These are phyloP conservation scores for Beris morrisii DNA, from an alignment of 2,888 invertebrate species.

Conservation along the genomic window DNA sequence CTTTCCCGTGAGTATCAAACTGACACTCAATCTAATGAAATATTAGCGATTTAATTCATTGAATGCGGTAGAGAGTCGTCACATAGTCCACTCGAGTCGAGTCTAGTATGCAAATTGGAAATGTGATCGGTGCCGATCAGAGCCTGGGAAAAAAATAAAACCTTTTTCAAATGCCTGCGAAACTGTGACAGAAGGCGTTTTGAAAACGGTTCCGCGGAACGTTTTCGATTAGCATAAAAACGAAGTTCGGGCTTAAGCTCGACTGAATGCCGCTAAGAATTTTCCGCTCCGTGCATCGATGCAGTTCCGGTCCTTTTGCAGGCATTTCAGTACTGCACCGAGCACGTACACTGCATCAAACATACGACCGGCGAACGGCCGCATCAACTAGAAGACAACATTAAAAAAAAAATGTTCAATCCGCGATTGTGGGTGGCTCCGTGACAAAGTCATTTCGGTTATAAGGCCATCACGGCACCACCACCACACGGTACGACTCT, in stretches of 20 bases:
- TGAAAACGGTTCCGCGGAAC: constrained; percentile 16
- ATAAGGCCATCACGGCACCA: constrained; percentile 3
- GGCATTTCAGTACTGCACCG: too few relatives aligned
- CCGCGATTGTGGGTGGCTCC: constrained; percentile 36
- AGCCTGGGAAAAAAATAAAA: constrained; percentile 8
- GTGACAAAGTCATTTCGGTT: constrained; percentile 38
- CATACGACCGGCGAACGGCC: too few relatives aligned
- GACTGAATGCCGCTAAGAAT: too few relatives aligned
- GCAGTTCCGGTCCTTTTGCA: constrained; percentile 30
- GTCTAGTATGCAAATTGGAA: constrained; percentile 2
- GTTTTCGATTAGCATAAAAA: constrained; percentile 27
- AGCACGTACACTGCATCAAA: too few relatives aligned
- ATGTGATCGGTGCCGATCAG: not conserved
- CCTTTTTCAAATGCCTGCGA: constrained; percentile 11
- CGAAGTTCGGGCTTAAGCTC: not conserved
- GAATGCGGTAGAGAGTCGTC: not conserved
- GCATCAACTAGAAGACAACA: not conserved
- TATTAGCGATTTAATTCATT: constrained; percentile 3
- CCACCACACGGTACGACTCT: not conserved
- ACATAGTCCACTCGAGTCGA: too few relatives aligned
- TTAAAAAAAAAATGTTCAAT: constrained; percentile 6
- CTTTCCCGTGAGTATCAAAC: too few relatives aligned
- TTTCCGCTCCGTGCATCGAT: not conserved
- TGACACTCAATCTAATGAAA: not conserved
- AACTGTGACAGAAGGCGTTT: constrained; percentile 32